Evolutionary conservation across 2,888 invertebrate species (phyloP), one percentile per base, ranked within the genome.

Genomic region (Melitaea athalia): DNA sequence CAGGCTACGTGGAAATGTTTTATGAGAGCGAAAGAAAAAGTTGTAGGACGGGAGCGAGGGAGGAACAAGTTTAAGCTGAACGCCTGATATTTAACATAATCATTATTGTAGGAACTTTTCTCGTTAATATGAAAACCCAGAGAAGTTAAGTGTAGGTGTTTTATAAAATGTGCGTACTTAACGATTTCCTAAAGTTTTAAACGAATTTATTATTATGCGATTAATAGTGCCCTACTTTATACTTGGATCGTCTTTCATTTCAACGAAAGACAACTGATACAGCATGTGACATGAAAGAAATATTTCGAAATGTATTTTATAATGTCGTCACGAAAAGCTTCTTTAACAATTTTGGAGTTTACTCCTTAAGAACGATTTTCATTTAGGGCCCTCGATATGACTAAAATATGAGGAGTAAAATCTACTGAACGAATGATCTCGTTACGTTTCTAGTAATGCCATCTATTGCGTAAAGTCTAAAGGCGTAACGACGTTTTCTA

Each of bases 1-100:
- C 79, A 85, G 7, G 55, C 8, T 74, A 75, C 76, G 75, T 77
- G 80, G 38, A 81, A 85, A 83, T 83, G 78, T 83, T 84, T 85
- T 81, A 85, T 81, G 82, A 82, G 60, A 76, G 74, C 73, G 75
- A 69, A 77, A 81, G 81, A 81, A 82, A 81, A 84, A 82, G 76
- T 55, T 55, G 79, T 49, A 57, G 31, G 60, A 62, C 24, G 62
- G 24, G 55, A 49, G 67, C 62, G 57, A 67, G 49, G 63, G 33
- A 33, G 15, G 55, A 52, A 24, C 59, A 62, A 65, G 65, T 65
- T 59, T 50, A 59, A 63, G 52, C 53, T 45, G 52, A 65, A 63
- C 64, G 69, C 45, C 43, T 62, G 63, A 68, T 70, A 64, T 70
- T 69, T 65, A 69, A 68, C 60, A 68, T 70, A 66, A 72, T 70